Percentiles rank a stretch among this genome's conserved stretches.
Evolutionary conservation across 2,113 vertebrate genomes (phyloP).

Genomic region (Pagrus major): DNA sequence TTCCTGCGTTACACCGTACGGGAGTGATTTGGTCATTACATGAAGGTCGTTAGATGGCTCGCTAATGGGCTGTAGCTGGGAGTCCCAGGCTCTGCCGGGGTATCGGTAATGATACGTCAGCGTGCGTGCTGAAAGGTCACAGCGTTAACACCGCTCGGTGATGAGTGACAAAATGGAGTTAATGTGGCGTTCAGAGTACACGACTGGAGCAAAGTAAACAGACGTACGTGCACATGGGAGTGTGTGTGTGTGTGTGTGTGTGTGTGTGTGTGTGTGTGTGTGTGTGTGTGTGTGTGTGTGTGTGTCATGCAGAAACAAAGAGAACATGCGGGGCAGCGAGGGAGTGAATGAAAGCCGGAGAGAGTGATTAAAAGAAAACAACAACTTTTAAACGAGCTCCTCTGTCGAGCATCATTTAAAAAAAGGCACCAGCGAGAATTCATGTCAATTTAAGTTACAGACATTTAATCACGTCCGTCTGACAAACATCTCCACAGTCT

Average conservation of each 20-base stretch:
- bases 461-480: not conserved
- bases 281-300: no score
- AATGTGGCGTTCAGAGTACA: slow-evolving; percentile 65
- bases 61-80: slow-evolving; percentile 43
- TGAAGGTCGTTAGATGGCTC: slow-evolving; percentile 5
- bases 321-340: not conserved
- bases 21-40: slow-evolving; percentile 48
- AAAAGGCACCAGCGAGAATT: not conserved
- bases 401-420: not conserved
- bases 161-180: slow-evolving; percentile 67
- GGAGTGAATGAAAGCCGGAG: slow-evolving; percentile 13
- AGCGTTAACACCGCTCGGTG: slow-evolving; percentile 38
- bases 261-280: slow-evolving; percentile 1
- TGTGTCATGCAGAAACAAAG: not conserved
- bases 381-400: not conserved
- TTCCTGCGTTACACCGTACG: not conserved
- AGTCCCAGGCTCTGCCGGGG: slow-evolving; percentile 16
- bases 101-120: slow-evolving; percentile 49
- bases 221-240: not conserved
- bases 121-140: slow-evolving; percentile 60
- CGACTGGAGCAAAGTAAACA: slow-evolving; percentile 57
- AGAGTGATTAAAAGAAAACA: slow-evolving; percentile 65
- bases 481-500: not conserved
- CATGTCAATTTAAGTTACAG: not conserved
- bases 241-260: slow-evolving; percentile 19